Evolutionary conservation across 2,113 vertebrate genomes (phyloP).

Genomic region (Myxocyprinus asiaticus): DNA sequence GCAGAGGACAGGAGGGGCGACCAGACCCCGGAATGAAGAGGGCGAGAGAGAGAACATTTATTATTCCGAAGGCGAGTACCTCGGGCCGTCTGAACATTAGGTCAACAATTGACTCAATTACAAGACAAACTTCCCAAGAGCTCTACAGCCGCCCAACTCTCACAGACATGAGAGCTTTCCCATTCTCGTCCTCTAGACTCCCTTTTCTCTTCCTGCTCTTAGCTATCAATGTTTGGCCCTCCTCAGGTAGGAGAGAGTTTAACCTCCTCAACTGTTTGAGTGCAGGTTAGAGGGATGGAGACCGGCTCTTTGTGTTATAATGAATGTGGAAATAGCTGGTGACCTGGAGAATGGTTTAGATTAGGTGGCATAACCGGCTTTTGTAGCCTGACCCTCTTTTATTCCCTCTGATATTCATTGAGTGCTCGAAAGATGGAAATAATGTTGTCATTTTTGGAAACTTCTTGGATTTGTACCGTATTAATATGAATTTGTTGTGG

Average conservation of each 20-base stretch:
- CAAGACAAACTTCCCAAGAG: conserved; percentile 84
- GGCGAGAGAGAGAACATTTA: conserved; percentile 64
- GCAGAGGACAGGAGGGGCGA: conserved; percentile 52
- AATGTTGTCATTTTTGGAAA: no score
- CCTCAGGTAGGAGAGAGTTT: conserved; percentile 75
- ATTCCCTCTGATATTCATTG: neutral
- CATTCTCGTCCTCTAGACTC: conserved; percentile 48
- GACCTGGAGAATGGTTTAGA: conserved; percentile 57
- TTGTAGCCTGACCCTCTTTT: conserved; percentile 15
- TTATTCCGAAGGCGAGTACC: conserved; percentile 69
- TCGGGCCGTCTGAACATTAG: conserved; percentile 73
- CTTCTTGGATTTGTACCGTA: neutral
- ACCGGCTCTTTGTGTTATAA: conserved; percentile 67
- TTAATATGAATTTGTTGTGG: neutral
- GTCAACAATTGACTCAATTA: conserved; percentile 89
- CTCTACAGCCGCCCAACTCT: conserved; percentile 73
- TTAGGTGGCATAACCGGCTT: conserved; percentile 21
- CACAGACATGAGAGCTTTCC: conserved; percentile 62
- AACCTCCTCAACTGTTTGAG: conserved; percentile 71
- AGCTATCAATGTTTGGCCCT: conserved; percentile 76
- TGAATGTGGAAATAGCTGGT: conserved; percentile 71
- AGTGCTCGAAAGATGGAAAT: no score
- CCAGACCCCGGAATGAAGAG: conserved; percentile 43
- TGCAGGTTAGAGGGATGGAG: conserved; percentile 63
- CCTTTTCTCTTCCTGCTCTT: conserved; percentile 52